Evolutionary conservation across 2,888 invertebrate species (phyloP).

Genomic region (Caenorhabditis sp.): DNA sequence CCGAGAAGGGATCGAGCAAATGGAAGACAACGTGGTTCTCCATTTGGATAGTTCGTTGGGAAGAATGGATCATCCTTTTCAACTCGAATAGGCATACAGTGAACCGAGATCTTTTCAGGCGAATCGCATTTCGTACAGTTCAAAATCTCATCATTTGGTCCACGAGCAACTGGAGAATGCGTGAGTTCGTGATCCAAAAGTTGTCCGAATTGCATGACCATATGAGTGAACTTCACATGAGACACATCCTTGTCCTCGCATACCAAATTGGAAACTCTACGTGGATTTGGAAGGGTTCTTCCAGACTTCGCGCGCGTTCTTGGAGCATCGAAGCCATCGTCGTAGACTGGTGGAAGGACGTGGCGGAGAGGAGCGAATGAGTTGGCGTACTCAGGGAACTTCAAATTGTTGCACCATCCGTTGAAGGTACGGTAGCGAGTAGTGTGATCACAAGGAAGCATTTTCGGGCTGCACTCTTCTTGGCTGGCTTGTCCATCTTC

Average conservation of each 20-base stretch:
- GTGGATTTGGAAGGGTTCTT: conserved; percentile 79
- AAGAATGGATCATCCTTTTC: conserved; percentile 93
- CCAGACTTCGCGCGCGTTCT: conserved; percentile 75
- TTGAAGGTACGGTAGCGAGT: conserved; percentile 89
- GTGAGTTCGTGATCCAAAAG: conserved; percentile 90
- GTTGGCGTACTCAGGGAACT: conserved; percentile 81
- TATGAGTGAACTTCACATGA: conserved; percentile 83
- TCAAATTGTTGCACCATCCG: conserved; percentile 91
- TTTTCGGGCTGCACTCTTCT: conserved; percentile 80
- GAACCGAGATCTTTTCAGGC: conserved; percentile 92
- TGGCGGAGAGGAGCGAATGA: conserved; percentile 81
- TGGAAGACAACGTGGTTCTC: conserved; percentile 93
- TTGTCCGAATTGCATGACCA: conserved; percentile 94
- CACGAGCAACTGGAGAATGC: conserved; percentile 81
- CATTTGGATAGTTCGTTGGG: conserved; percentile 89
- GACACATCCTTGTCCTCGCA: conserved; percentile 79
- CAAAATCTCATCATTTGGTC: conserved; percentile 82
- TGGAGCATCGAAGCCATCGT: conserved; percentile 87
- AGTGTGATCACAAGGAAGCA: conserved; percentile 83
- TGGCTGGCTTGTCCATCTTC: conserved; percentile 73
- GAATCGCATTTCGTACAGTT: conserved; percentile 89
- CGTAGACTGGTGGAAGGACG: conserved; percentile 87
- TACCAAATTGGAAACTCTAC: conserved; percentile 81
- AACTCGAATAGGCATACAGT: conserved; percentile 94
- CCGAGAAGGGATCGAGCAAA: conserved; percentile 96